Percentiles rank a stretch among this genome's conserved stretches.
phyloP scores from a whole-genome alignment of 2,113 vertebrate species.

The Brachyhypopomus occidentalis region DNA sequence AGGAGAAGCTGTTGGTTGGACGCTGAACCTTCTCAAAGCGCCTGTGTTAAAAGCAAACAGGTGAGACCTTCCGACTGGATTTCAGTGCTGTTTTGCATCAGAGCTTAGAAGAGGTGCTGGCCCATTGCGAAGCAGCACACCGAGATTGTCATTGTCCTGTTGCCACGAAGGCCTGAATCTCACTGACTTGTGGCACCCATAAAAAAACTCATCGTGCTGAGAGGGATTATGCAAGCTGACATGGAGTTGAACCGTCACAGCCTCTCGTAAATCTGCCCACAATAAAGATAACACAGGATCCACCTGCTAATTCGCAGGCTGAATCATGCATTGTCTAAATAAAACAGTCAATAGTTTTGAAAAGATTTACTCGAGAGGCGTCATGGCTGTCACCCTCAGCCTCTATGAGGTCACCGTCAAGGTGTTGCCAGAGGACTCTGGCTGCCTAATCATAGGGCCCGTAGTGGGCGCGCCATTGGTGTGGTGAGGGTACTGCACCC shows the following conservation, averaged over 20 bases:
- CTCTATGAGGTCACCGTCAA: slow-evolving; percentile 39
- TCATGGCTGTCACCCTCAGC: slow-evolving; percentile 40
- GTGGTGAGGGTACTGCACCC: slow-evolving; percentile 13
- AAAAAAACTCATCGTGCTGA: slow-evolving; percentile 46
- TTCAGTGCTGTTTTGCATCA: not conserved
- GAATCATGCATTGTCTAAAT: slow-evolving; percentile 51
- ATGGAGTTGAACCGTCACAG: slow-evolving; percentile 37
- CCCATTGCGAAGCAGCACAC: not conserved
- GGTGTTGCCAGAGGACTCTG: slow-evolving; percentile 40
- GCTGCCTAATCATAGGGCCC: slow-evolving; percentile 16
- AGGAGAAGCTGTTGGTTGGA: slow-evolving; percentile 76
- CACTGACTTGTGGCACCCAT: slow-evolving; percentile 40
- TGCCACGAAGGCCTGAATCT: slow-evolving; percentile 27
- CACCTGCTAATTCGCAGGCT: slow-evolving; percentile 48
- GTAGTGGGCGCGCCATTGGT: not conserved
- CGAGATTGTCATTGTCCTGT: slow-evolving; percentile 22
- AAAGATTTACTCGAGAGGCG: slow-evolving; percentile 41
- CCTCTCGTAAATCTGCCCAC: slow-evolving; percentile 50
- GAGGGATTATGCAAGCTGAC: slow-evolving; percentile 49
- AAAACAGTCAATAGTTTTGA: slow-evolving; percentile 49
- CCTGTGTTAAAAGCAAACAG: slow-evolving; percentile 74
- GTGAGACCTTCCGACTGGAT: slow-evolving; percentile 29
- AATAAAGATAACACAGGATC: slow-evolving; percentile 49
- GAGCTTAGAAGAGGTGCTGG: not conserved
- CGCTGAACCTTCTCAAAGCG: slow-evolving; percentile 69